Conservation (phyloP, 2,888 invertebrate genomes). For the Hypselothyrea guttata region DNA sequence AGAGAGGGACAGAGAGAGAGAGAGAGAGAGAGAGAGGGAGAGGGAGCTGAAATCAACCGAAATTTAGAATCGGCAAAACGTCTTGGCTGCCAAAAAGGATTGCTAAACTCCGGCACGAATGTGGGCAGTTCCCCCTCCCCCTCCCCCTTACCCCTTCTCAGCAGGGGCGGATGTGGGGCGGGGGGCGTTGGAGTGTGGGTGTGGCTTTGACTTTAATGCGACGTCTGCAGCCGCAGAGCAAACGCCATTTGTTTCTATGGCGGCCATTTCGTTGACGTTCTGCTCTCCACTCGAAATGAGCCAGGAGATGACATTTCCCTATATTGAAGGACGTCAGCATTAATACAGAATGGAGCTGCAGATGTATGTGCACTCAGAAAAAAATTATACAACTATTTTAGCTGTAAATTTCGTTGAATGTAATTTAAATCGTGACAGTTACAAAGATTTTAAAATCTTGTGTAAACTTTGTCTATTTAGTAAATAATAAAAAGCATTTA, state of each 20-base stretch:
- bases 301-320: slow-evolving; percentile 52
- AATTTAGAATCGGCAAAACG: slow-evolving; percentile 75
- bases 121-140: background rate
- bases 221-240: slow-evolving; percentile 21
- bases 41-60: slow-evolving; percentile 59
- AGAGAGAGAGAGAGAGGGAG: too few species aligned
- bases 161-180: too few species aligned
- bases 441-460: too few species aligned
- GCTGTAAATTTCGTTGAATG: too few species aligned
- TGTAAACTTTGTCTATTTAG: too few species aligned
- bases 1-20: too few species aligned
- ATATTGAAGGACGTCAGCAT: slow-evolving; percentile 49
- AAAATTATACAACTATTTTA: too few species aligned
- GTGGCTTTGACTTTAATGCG: slow-evolving; percentile 45
- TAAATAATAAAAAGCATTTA: too few species aligned
- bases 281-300: slow-evolving; percentile 45
- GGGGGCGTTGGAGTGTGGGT: slow-evolving; percentile 41
- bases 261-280: slow-evolving; percentile 65
- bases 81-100: slow-evolving; percentile 73
- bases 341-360: slow-evolving; percentile 10
- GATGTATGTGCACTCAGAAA: too few species aligned
- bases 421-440: too few species aligned
- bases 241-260: slow-evolving; percentile 71
- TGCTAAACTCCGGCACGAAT: slow-evolving; percentile 23
- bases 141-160: background rate